These are phyloP conservation scores for Squalus acanthias DNA, from an alignment of 2,797 vertebrate species.

Conservation along the genomic window DNA sequence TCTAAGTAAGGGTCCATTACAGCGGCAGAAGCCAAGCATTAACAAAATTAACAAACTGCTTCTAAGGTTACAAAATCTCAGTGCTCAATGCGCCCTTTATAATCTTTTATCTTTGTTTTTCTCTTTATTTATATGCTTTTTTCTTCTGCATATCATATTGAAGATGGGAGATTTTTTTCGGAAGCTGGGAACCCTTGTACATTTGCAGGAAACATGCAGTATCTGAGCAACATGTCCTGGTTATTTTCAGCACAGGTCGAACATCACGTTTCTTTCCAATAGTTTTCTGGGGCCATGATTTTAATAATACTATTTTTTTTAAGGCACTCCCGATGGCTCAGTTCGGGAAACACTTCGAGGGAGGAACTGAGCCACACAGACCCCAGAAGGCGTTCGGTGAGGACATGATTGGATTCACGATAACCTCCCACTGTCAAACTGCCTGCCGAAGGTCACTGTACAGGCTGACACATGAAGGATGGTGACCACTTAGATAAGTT, in stretches of 20 bases:
- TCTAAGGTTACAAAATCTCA: not conserved
- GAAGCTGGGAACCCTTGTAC: not conserved
- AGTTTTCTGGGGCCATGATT: not conserved
- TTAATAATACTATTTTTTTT: too few species aligned
- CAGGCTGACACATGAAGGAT: too few species aligned
- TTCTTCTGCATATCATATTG: not conserved
- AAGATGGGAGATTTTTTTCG: not conserved
- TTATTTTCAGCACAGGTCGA: not conserved
- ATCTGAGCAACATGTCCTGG: not conserved
- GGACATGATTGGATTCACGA: not conserved
- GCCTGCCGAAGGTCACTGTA: not conserved
- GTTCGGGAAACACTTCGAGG: too few species aligned
- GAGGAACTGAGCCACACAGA: too few species aligned
- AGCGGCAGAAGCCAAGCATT: not conserved
- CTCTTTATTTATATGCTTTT: too few species aligned
- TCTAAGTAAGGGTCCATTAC: not conserved
- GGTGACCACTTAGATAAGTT: too few species aligned
- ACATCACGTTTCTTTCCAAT: not conserved
- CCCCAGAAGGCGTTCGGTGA: too few species aligned
- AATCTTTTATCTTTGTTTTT: not conserved
- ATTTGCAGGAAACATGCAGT: not conserved
- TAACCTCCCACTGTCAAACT: not conserved
- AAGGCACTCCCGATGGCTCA: too few species aligned
- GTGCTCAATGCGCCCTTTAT: not conserved
- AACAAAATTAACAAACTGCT: not conserved